Conservation (phyloP, 2,797 vertebrate species). For the Eidolon dupreanum region DNA sequence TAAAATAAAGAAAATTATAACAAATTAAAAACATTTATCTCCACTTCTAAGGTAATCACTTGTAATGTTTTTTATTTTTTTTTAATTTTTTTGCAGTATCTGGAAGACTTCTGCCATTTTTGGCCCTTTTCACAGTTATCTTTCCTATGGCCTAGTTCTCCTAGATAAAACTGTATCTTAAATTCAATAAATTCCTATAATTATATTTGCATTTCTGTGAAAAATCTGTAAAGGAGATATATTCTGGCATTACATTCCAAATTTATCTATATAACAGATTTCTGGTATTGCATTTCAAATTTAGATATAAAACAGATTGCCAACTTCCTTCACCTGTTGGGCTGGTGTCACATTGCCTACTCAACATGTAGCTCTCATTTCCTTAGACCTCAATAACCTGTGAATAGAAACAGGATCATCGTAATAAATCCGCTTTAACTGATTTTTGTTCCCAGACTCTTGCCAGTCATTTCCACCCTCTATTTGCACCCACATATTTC, state of each 20-base stretch:
- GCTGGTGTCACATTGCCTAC: neutral
- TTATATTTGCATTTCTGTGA: slow-evolving; percentile 6
- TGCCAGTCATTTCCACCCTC: neutral
- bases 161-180: neutral
- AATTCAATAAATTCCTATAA: neutral
- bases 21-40: neutral
- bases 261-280: neutral
- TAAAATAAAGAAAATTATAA: neutral
- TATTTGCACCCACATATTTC: neutral
- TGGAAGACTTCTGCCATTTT: neutral
- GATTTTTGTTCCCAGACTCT: neutral
- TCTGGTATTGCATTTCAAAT: neutral
- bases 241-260: neutral
- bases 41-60: neutral
- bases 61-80: neutral
- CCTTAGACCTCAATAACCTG: neutral
- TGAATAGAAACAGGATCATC: neutral
- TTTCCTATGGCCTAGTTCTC: neutral
- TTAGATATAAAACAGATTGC: neutral
- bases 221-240: slow-evolving; percentile 4
- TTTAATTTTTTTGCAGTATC: neutral
- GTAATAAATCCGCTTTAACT: neutral
- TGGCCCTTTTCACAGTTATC: neutral
- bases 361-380: neutral
- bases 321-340: neutral